Base-by-base conservation (phyloP, 1,140 invertebrate genomes). In the Brachionus asplanchnoidis region DNA sequence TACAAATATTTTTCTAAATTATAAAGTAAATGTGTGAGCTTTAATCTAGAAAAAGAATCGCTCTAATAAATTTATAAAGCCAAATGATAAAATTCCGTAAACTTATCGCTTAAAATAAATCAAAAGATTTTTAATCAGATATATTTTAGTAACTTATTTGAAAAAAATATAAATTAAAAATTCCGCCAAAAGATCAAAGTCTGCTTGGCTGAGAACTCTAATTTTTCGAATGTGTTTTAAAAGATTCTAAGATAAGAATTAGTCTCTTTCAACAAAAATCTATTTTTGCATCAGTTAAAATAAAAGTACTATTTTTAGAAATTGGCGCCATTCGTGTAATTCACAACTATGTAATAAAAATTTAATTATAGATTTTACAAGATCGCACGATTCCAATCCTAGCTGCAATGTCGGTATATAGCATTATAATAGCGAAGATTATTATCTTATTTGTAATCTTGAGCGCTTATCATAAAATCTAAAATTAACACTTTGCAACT, bases 341-440 rank as follows among this genome's bases (percentile, higher is more conserved):
- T 73, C 68, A 73, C 68, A 73, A 42, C 68, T 73, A 73, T 73
- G 68, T 42, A 42, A 70, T 70, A 36, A 14, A 73, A 68, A 68
- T 68, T 68, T 73, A 73, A 42, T 73, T 44, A 73, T 73, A 73
- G 36, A 36, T 73, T 68, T 68, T 68, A 32, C 32, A 68, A 68
- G 32, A 73, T 73, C 32, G 28, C 36, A 73, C 32, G 68, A 20
- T 73, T 42, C 32, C 68, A 73, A 73, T 73, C 68, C 68, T 73
- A 17, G 12, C 68, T 20, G 12, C 32, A 20, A 20, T 42, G 66
- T 42, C 68, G 68, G 68, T 73, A 73, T 73, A 17, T 40, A 40
- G 36, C 68, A 73, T 73, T 42, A 40, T 20, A 9, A 40, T 42
- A 73, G 40, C n/a, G 14, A 20, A 73, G 36, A 73, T 73, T 42